Percentiles rank a stretch among this genome's conserved stretches.
These are phyloP conservation scores for Drosophila neutralis DNA, from an alignment of 2,888 invertebrate genomes.

Conservation along the genomic window DNA sequence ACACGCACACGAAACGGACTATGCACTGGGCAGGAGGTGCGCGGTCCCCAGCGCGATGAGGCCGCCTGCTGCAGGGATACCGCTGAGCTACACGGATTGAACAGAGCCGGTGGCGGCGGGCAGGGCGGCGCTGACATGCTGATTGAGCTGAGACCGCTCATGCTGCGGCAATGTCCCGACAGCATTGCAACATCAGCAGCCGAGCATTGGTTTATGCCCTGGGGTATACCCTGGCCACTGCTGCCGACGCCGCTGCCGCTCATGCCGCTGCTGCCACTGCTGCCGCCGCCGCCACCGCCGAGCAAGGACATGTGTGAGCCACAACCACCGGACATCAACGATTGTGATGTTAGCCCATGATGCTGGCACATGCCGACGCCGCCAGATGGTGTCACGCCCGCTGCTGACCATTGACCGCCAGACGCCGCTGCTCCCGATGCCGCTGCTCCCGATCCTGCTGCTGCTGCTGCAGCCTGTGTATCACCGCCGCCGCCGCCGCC, in stretches of 20 bases:
- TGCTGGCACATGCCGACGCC: constrained; percentile 78
- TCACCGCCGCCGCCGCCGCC: constrained; percentile 82
- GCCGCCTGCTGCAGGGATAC: constrained; percentile 84
- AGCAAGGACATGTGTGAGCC: constrained; percentile 81
- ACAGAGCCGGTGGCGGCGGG: constrained; percentile 84
- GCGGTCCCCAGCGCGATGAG: constrained; percentile 85
- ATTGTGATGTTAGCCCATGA: constrained; percentile 82
- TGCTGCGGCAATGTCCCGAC: constrained; percentile 78
- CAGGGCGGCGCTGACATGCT: constrained; percentile 81
- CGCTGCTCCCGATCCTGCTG: constrained; percentile 55
- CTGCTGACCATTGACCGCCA: constrained; percentile 76
- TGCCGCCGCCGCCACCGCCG: constrained; percentile 80
- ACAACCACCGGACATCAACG: constrained; percentile 84
- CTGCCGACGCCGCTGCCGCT: constrained; percentile 79
- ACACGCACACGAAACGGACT: constrained; percentile 85
- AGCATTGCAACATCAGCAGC: constrained; percentile 64
- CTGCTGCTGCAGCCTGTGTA: constrained; percentile 70
- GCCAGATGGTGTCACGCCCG: constrained; percentile 76
- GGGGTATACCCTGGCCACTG: constrained; percentile 63
- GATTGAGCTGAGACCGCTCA: constrained; percentile 83
- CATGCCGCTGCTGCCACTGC: constrained; percentile 77
- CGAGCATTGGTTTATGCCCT: constrained; percentile 43
- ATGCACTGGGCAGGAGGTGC: constrained; percentile 85
- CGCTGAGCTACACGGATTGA: constrained; percentile 85
- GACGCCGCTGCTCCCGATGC: constrained; percentile 56